Conservation (phyloP, 2,113 vertebrate genomes). For the Speoplatyrhinus poulsoni region DNA sequence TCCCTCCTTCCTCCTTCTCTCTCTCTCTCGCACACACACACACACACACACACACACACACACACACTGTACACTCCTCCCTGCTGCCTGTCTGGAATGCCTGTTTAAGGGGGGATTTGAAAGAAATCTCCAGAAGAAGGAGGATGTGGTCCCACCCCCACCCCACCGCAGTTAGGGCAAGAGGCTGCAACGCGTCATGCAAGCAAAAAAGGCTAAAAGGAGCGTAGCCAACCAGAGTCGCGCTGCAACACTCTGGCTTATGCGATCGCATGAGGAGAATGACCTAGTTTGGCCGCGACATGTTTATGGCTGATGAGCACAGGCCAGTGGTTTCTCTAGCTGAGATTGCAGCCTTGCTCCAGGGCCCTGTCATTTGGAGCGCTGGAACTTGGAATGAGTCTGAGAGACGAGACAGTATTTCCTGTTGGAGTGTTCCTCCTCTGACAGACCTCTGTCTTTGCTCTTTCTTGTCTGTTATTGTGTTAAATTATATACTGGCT, state of each 20-base stretch:
- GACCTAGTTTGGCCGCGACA: constrained; percentile 74
- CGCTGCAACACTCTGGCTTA: constrained; percentile 50
- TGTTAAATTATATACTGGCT: not conserved
- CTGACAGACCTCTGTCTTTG: constrained; percentile 8
- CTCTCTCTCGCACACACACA: not conserved
- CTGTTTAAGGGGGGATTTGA: not conserved
- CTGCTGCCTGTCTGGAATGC: constrained; percentile 13
- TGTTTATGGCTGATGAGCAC: constrained; percentile 73
- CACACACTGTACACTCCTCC: not conserved
- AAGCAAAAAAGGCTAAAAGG: constrained; percentile 43
- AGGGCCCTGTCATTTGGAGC: constrained; percentile 66
- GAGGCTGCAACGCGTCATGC: constrained; percentile 49
- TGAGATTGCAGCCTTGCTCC: constrained; percentile 66
- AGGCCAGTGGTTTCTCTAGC: constrained; percentile 67
- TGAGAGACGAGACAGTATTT: constrained; percentile 46
- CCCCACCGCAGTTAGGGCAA: constrained; percentile 15
- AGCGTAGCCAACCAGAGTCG: constrained; percentile 20
- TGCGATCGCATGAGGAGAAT: constrained; percentile 39
- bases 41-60: not conserved
- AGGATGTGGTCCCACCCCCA: not conserved
- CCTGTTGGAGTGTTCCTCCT: constrained; percentile 41
- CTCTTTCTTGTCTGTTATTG: constrained; percentile 16
- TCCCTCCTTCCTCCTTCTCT: constrained; percentile 4
- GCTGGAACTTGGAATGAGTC: constrained; percentile 44
- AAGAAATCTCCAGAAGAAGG: not conserved